A percentile compares a stretch with the other conserved stretches of the same genome.
Conservation (phyloP, 2,888 invertebrate genomes). For the Zygaena filipendulae region DNA sequence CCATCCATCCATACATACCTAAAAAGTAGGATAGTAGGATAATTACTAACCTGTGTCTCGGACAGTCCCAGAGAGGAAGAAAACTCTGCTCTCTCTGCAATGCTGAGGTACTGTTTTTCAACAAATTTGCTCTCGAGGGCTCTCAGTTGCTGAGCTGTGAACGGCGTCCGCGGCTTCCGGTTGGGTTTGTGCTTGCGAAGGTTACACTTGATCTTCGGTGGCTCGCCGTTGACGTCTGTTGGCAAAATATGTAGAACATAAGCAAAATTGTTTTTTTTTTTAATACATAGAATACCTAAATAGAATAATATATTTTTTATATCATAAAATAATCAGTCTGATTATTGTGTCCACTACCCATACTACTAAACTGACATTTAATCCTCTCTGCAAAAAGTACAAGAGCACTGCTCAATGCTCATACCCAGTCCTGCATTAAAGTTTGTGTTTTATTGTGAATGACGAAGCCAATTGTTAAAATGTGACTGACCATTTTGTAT, state of each 20-base stretch:
- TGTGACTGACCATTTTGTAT: no score
- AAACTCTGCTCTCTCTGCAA: slow-evolving; percentile 98
- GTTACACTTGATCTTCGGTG: slow-evolving; percentile 89
- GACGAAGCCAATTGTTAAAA: no score
- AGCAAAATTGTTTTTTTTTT: slow-evolving; percentile 1
- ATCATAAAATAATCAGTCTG: no score
- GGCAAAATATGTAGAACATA: slow-evolving; percentile 14
- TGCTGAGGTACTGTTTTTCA: slow-evolving; percentile 96
- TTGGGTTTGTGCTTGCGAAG: slow-evolving; percentile 98
- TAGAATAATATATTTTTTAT: no score
- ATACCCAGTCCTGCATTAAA: no score
- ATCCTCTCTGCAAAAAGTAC: no score
- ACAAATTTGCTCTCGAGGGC: slow-evolving; percentile 97
- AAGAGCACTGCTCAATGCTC: no score
- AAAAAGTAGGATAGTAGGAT: no score
- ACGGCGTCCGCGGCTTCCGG: slow-evolving; percentile 97
- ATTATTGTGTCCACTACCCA: no score
- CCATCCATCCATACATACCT: no score
- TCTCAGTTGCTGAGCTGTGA: slow-evolving; percentile 96
- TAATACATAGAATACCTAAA: slow-evolving; percentile 2
- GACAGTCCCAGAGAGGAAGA: slow-evolving; percentile 89
- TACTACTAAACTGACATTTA: no score
- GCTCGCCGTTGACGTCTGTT: slow-evolving; percentile 79
- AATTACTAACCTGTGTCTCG: slow-evolving; percentile 51
- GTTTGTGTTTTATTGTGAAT: no score